Base-by-base conservation (phyloP, 1,140 invertebrate species). In the Ceratoteleas bidentatus region DNA sequence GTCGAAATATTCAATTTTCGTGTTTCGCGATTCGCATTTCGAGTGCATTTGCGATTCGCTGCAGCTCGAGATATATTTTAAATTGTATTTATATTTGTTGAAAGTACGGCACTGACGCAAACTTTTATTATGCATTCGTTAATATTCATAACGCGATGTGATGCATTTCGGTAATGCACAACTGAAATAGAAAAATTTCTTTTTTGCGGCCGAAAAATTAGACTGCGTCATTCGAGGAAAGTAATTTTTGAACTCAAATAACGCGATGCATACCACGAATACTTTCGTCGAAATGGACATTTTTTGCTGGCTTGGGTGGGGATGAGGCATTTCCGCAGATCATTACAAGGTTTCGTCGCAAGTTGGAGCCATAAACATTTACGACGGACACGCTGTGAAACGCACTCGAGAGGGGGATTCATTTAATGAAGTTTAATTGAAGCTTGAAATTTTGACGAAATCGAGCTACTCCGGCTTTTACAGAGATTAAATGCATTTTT, bases 341-440 rank as follows among this genome's bases (percentile, higher is more conserved):
- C 49, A 54, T 66, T 45, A 14, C 33, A 40, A 9, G 14, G 8
- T 4, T 14, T n/a, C 11, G 50, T 66, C 15, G 54, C 38, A 66
- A 66, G 50, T 54, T 45, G 45, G 16, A 16, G 52, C 52, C 52
- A 38, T 66, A 53, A 54, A 54, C 62, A 54, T 66, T 66, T 66
- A 66, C 62, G 49, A 64, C 33, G 32, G 36, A 11, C 16, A 52
- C n/a, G 34, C 1, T 50, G 24, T 34, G 15, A 33, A 61, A 47
- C 57, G 43, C 9, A 47, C 4, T 43, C 49, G 33, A 7, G 6
- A 50, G 8, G 49, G 13, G 10, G 24, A 50, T 50, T 15, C 8
- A 50, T 50, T 15, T 50, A 50, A 50, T 50, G 49, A 50, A 50
- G 15, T 49, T 49, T 49, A 13, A 14, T 49, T 49, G 24, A 24